phyloP scores from a whole-genome alignment of 2,888 invertebrate genomes.

The Microctonus aethiopoides region DNA sequence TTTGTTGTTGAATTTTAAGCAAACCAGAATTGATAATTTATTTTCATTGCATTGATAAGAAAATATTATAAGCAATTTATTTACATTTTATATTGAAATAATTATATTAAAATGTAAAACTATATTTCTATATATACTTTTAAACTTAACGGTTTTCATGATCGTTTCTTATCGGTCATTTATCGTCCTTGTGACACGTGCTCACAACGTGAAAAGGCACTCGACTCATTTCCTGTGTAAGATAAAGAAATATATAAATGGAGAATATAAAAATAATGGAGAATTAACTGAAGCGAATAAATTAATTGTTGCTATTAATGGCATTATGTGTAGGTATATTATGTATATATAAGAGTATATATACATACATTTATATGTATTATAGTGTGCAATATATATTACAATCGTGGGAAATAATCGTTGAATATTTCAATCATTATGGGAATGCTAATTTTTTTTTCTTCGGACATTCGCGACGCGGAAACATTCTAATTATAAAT shows the following conservation, averaged over 20 bases:
- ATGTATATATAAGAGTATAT: too few relatives aligned
- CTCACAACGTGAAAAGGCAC: slow-evolving; percentile 27
- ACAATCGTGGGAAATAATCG: slow-evolving; percentile 24
- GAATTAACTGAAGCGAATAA: slow-evolving; percentile 18
- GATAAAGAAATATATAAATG: neutral
- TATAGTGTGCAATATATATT: neutral
- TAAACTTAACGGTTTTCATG: neutral
- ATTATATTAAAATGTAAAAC: too few relatives aligned
- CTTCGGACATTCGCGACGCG: slow-evolving; percentile 15
- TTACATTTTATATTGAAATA: neutral
- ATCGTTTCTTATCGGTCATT: slow-evolving; percentile 19
- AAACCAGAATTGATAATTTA: neutral
- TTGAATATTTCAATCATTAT: slow-evolving; percentile 23
- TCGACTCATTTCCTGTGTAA: slow-evolving; percentile 12
- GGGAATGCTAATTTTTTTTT: slow-evolving; percentile 20
- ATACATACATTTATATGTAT: too few relatives aligned
- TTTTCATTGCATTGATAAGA: neutral
- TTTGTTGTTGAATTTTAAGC: neutral
- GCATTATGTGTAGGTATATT: neutral
- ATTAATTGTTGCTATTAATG: slow-evolving; percentile 18
- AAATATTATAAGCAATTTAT: neutral
- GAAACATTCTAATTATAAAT: slow-evolving; percentile 31
- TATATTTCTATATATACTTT: too few relatives aligned
- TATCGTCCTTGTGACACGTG: slow-evolving; percentile 37
- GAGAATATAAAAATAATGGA: neutral